Base-by-base conservation (phyloP, 53 echinoderm and acorn worm species). In the Holothuria scabra region DNA sequence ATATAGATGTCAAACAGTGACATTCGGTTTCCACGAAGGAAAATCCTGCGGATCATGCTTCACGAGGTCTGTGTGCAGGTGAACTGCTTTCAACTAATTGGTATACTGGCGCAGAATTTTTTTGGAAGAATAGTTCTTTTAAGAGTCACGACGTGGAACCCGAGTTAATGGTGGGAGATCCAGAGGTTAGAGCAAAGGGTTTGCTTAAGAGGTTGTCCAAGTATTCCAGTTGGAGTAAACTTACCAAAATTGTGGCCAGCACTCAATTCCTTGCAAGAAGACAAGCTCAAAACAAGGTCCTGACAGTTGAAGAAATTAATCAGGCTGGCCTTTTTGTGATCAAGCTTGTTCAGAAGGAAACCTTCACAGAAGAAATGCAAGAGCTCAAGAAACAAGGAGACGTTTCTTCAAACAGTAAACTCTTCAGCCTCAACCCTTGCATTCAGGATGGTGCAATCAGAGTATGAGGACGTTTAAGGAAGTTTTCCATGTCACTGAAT, bases 401-500 rank as follows among this genome's bases (percentile, higher is more conserved):
- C 16, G 59, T 69, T 24, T 37, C 82, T 9, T 74, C 38, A 28
- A 76, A 8, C 11, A 85, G 88, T 34, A 20, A 69, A 7, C 76
- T n/a, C n/a, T n/a, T n/a, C n/a, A n/a, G n/a, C n/a, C n/a, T n/a
- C n/a, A n/a, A n/a, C n/a, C n/a, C n/a, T n/a, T n/a, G n/a, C n/a
- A n/a, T n/a, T n/a, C n/a, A n/a, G n/a, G n/a, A n/a, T n/a, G n/a
- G n/a, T n/a, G 35, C 88, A 37, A 29, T 91, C 13, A 66, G 92
- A 81, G 91, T 88, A 32, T 82, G 91, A 31, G 91, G 91, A 33
- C 88, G 91, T 1, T 28, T 91, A 5, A 85, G 66, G 41, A 74
- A 76, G 46, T 59, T 80, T 22, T 65, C 59, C 4, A 46, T 61
- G 28, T 52, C 87, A 19, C 84, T 66, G 21, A 71, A 64, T 44